Base-by-base conservation (phyloP, 2,113 vertebrate species). In the Arenaria interpres region DNA sequence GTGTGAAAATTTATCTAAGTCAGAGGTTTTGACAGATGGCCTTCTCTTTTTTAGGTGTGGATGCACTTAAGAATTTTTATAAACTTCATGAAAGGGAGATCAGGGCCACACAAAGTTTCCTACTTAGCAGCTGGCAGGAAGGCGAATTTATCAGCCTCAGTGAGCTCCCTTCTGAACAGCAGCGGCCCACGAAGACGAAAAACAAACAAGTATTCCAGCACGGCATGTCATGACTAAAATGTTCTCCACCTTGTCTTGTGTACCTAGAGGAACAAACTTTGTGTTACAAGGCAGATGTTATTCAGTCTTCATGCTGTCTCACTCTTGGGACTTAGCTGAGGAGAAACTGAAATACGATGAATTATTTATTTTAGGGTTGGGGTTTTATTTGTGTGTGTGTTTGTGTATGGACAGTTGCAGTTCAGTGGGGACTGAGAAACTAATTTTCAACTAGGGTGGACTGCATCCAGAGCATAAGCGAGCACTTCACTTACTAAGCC, bases 361-460 rank as follows among this genome's bases (percentile, higher is more conserved):
- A 57, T 93, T 79, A 39, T 91, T 82, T 93, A 74, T 75, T 24
- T 50, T 48, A 23, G 33, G 30, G 19, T 39, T 88, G 48, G 57
- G 68, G 50, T 51, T 63, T 14, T 50, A 35, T 53, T 19, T 92
- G 2, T 81, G 46, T 53, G 7, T 57, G 10, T 51, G 27, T 46
- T 2, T 48, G 46, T 28, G 8, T 63, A 27, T 59, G 59, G 57
- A 84, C 45, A 77, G 35, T 68, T 88, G 39, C 43, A 74, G 77
- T 81, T 98, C 82, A 83, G 28, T 59, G 69, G 54, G 81, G 43
- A 89, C 57, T 67, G 35, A 85, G 62, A 96, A 95, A 95, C 43
- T 93, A 67, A 77, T 96, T 97, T 97, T 95, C 45, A 7, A 48
- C 73, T 41, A 80, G 63, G 56, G 59, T 88, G 78, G 66, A 64